Evolutionary conservation across 2,113 vertebrate genomes (phyloP), one percentile per base, ranked within the genome.

Genomic region (Sinocyclocheilus rhinocerous): DNA sequence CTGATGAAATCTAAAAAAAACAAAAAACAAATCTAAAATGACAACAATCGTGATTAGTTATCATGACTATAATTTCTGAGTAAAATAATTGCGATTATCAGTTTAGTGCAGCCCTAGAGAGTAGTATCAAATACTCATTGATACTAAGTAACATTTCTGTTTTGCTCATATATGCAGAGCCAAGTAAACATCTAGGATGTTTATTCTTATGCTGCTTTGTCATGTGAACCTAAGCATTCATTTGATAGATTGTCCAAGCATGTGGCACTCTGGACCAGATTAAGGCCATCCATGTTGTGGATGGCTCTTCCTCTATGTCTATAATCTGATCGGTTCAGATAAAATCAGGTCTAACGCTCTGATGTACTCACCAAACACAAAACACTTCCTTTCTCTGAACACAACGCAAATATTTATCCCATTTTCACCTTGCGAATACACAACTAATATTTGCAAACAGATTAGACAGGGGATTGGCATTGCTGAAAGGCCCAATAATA

Each of bases 261-360:
- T 57, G 57, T 24, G 18, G 42, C 11, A 81, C 36, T 22, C 15
- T 29, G 45, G 77, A 69, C 16, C 33, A 80, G 86, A 87, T 87
- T 87, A 87, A 84, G 80, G 67, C 59, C 80, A 79, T 42, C 65
- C 59, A 42, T 69, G 63, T 29, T 45, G 65, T 45, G 48, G 0
- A 70, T 42, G 59, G n/a, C 39, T 63, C 26, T 84, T 76, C 57
- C 75, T 81, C 67, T 36, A 65, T 59, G n/a, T 70, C 45, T 24
- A 45, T 87, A 87, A 87, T 87, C 76, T 76, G 78, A 88, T 83
- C 78, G 63, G 50, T 33, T 61, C 52, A 88, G 83, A 81, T 79
- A 57, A 87, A 83, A 76, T 55, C 73, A 84, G 67, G 26, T 13
- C 67, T 73, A 48, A 59, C 50, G n/a, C 77, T 83, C 72, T 76